Conservation (phyloP, 2,888 invertebrate species). For the Andricus curvator region DNA sequence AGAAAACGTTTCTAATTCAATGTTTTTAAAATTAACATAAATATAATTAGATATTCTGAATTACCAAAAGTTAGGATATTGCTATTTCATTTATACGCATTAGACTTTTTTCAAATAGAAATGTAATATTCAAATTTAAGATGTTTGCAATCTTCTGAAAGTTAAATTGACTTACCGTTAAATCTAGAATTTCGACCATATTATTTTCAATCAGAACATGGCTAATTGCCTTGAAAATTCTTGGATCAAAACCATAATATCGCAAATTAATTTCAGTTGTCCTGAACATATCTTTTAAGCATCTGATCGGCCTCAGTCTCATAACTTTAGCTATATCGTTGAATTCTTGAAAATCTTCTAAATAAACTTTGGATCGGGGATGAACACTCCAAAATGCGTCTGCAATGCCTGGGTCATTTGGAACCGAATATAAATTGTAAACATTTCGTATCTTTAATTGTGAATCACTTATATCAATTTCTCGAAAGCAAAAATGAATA, state of each 20-base stretch:
- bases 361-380: conserved; percentile 55
- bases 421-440: conserved; percentile 59
- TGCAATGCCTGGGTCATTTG: conserved; percentile 65
- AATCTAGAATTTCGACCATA: conserved; percentile 63
- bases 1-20: too few species aligned
- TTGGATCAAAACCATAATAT: conserved; percentile 68
- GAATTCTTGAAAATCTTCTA: conserved; percentile 64
- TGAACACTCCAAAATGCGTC: conserved; percentile 64
- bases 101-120: too few species aligned
- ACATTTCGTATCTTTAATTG: conserved; percentile 62
- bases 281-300: conserved; percentile 63
- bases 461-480: conserved; percentile 67
- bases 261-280: conserved; percentile 65
- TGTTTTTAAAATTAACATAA: too few species aligned
- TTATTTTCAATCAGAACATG: conserved; percentile 65
- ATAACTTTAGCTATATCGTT: conserved; percentile 55
- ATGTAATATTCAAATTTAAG: too few species aligned
- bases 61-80: neutral
- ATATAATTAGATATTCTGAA: too few species aligned
- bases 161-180: conserved; percentile 61
- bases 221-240: conserved; percentile 63
- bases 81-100: too few species aligned
- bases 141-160: neutral
- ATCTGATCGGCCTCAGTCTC: conserved; percentile 53
- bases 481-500: conserved; percentile 58